A percentile compares a stretch with the other conserved stretches of the same genome.
phyloP scores from a whole-genome alignment of 2,113 vertebrate species.

The Spea multiplicata region DNA sequence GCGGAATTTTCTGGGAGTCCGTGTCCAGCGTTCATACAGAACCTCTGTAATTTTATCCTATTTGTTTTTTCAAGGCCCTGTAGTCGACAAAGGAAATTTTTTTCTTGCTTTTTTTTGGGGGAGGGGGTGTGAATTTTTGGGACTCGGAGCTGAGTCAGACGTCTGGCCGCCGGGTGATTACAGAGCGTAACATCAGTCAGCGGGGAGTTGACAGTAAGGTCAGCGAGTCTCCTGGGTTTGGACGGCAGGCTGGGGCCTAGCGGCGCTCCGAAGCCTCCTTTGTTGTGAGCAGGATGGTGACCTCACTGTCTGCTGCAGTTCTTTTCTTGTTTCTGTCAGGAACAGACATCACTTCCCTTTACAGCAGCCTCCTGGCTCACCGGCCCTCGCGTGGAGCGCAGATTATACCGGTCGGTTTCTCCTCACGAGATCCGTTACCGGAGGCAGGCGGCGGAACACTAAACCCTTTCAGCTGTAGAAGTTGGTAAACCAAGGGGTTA shows the following conservation, averaged over 20 bases:
- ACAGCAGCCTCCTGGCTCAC: not conserved
- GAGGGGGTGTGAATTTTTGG: not conserved
- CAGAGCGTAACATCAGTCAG: conserved; percentile 13
- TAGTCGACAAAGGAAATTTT: not conserved
- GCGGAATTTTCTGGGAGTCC: too few relatives aligned
- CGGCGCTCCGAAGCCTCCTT: conserved; percentile 59
- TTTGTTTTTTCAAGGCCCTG: not conserved
- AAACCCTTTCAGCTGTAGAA: not conserved
- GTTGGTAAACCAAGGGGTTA: too few relatives aligned
- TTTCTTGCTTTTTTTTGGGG: too few relatives aligned
- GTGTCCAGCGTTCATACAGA: too few relatives aligned
- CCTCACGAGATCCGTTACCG: not conserved
- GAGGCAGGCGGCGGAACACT: not conserved
- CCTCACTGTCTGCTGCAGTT: conserved; percentile 65
- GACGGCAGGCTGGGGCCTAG: conserved; percentile 1
- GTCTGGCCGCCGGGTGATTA: not conserved
- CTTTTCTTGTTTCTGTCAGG: conserved; percentile 51
- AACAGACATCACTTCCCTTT: conserved; percentile 47
- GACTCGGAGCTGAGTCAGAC: not conserved
- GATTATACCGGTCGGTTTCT: not conserved
- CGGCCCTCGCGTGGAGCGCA: not conserved
- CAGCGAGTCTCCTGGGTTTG: conserved; percentile 19
- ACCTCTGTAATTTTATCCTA: not conserved
- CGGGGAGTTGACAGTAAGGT: conserved; percentile 13
- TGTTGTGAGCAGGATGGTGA: conserved; percentile 65